phyloP scores from a whole-genome alignment of 2,888 invertebrate species.

The Apotomis turbidana region DNA sequence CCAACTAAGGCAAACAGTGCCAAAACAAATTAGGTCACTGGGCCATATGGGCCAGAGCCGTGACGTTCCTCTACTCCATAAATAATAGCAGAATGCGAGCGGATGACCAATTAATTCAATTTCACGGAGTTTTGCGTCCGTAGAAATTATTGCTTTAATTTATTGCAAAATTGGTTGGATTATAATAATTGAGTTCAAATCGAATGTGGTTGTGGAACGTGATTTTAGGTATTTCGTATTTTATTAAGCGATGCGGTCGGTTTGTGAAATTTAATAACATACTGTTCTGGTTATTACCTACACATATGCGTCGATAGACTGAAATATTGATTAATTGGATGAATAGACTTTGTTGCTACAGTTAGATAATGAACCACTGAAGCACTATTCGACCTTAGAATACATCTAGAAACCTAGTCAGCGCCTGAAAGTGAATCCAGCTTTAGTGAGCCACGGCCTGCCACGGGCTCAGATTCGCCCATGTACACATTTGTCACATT shows the following conservation, averaged over 20 bases:
- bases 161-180: neutral
- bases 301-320: too few relatives aligned
- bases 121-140: conserved; percentile 3
- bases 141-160: neutral
- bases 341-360: too few relatives aligned
- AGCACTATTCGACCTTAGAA: too few relatives aligned
- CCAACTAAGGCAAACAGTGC: conserved; percentile 11
- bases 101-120: conserved; percentile 7
- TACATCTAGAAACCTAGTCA: too few relatives aligned
- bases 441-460: too few relatives aligned
- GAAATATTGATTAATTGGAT: too few relatives aligned
- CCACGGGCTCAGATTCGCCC: too few relatives aligned
- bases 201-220: neutral
- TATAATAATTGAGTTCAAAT: conserved; percentile 3
- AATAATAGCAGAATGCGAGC: conserved; percentile 7
- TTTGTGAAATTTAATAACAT: neutral
- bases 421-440: too few relatives aligned
- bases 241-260: neutral
- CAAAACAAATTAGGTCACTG: conserved; percentile 23
- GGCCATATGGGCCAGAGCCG: conserved; percentile 7
- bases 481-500: too few relatives aligned
- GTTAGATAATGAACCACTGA: too few relatives aligned
- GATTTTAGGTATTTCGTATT: neutral
- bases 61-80: conserved; percentile 17
- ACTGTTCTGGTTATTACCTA: too few relatives aligned